Evolutionary conservation across 2,113 vertebrate species (phyloP), one percentile per base, ranked within the genome.

Genomic region (Etheostoma spectabile): DNA sequence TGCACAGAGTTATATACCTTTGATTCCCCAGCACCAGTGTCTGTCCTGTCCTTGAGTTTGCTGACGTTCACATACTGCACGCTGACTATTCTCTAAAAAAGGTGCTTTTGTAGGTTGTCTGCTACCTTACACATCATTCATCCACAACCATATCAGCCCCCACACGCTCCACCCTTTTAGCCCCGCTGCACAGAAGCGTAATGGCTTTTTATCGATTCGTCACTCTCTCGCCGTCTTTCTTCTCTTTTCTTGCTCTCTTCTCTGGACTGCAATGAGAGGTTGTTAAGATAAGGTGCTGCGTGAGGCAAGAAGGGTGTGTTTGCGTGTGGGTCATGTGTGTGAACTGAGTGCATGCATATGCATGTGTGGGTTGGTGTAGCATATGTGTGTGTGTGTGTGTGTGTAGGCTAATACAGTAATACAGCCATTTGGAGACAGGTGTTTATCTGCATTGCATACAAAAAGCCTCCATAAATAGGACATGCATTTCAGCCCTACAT

Each of bases 141-240:
- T 90, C 84, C 72, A 55, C 85, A 76, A 73, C 81, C 59, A 85
- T 83, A 89, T 86, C 89, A 88, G 86, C 89, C 84, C 83, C 62
- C 66, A 74, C 80, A 83, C 61, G 64, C 81, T 67, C 84, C 82
- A 67, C 79, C 74, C 82, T 27, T 73, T 64, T 67, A 86, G 60
- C 84, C 71, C 63, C 1, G 75, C 86, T 76, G 84, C 90, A 83
- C 82, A 85, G 82, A 87, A 71, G 87, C 77, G 48, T 93, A 94
- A 93, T 92, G 84, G 89, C 83, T 74, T 94, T 93, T 93, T 91
- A 95, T 95, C 64, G 93, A 94, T 93, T 93, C 72, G 66, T 71
- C 79, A 62, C 67, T 62, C 79, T 82, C 69, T 75, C 24, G 21
- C 57, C 21, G 63, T 79, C 80, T 80, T 84, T 87, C 80, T 83